Base-by-base conservation (phyloP, 2,113 vertebrate species). In the Myotis davidii region DNA sequence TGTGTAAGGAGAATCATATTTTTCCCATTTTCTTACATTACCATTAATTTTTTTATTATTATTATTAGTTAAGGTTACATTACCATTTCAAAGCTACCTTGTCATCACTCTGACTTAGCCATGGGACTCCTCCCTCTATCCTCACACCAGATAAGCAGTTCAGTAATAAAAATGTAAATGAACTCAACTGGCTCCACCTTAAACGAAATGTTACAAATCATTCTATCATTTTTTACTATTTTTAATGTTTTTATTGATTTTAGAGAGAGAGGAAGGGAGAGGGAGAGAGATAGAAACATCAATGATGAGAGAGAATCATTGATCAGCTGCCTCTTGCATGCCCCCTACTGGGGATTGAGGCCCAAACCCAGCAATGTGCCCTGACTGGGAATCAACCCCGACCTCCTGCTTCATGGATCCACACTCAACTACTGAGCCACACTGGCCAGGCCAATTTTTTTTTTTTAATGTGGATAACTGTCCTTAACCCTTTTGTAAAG, bases 131-230 rank as follows among this genome's bases (percentile, higher is more conserved):
- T 34, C 34, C 25, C 45, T 52, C 61, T 21, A 2, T 64, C 2
- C 48, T 34, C 48, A 86, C 79, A 87, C 48, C 29, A 54, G 34
- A 85, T 17, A 94, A 73, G 52, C 50, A 37, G 16, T 59, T 85
- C 74, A 64, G 85, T 67, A 89, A 94, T 14, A 85, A 95, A 91
- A 88, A 91, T 32, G 67, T 72, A 59, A 79, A 90, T 59, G 25
- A 45, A 90, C 25, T 39, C 42, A 76, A 52, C n/a, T 74, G 59
- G 48, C 50, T 82, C 54, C 25, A 32, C 54, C 91, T 87, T 37
- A 73, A 94, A 90, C 73, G 27, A 90, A 85, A 85, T 73, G 42
- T 61, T 59, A 42, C 13, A 56, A 50, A 54, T 59, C 56, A 59
- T 79, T 82, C 54, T 65, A 32, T 52, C n/a, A 3, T 0, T 4